Evolutionary conservation across 2,113 vertebrate genomes (phyloP), one percentile per base, ranked within the genome.

Genomic region (Colinus virginianus): DNA sequence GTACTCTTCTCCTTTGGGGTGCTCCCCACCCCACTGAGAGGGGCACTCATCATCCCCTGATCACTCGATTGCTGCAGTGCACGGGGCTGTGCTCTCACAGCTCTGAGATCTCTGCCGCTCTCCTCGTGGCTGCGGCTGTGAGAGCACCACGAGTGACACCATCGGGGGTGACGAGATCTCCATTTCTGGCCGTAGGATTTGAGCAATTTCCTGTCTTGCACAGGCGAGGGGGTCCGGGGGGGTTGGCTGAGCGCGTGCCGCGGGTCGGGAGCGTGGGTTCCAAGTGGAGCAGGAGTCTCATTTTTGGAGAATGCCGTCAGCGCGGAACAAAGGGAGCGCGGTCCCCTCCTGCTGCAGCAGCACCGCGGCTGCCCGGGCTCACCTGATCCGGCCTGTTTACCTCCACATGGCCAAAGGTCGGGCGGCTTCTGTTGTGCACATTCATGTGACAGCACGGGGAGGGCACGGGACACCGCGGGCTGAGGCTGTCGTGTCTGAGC

Each of bases 381-480:
- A 42, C 86, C 51, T 90, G 94, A 80, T 74, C 61, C 49, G 0
- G 48, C 22, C 46, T 67, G 71, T 81, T 61, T 76, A 40, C 69
- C 94, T 66, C 13, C 36, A 92, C 90, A 75, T 0, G 4, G 36
- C 80, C 89, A 63, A 79, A 94, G 88, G 94, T 93, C 88, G 5
- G 2, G 6, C 5, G 1, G 36, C 3, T 34, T 36, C 72, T n/a
- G 6, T 53, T 61, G 34, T 21, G 79, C 69, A 2, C 1, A 55
- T 56, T 62, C 80, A 30, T 34, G 0, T 32, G 72, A 40, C 48
- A 2, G 43, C 0, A 0, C 58, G n/a, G 43, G 83, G 62, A 74
- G 64, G 83, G 59, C 36, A 15, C 0, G 0, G 34, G 20, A 12
- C 13, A 23, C 0, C 0, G 13, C 14, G 5, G 26, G 51, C 51